Percentiles rank a stretch among this genome's conserved stretches.
Evolutionary conservation across 2,888 invertebrate species (phyloP).

Genomic region (Cactoblastis cactorum): DNA sequence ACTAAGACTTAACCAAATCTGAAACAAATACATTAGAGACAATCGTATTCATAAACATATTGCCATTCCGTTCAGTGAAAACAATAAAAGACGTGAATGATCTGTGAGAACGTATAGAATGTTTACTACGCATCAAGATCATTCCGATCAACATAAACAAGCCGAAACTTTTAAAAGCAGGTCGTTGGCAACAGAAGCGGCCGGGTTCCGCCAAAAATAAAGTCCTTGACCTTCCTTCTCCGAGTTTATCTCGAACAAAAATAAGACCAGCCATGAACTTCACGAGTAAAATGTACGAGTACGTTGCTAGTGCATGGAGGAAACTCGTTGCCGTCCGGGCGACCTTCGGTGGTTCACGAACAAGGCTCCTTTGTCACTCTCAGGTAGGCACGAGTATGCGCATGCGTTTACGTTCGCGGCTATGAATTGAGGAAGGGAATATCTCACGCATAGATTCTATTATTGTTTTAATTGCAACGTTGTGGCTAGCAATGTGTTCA

Average conservation of each 20-base stretch:
- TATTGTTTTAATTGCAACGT: neutral
- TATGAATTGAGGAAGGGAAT: constrained; percentile 33
- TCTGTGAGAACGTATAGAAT: constrained; percentile 20
- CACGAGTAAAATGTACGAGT: constrained; percentile 47
- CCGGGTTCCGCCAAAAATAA: constrained; percentile 67
- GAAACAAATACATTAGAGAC: neutral
- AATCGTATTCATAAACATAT: neutral
- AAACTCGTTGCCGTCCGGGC: constrained; percentile 58
- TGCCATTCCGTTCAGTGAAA: constrained; percentile 2
- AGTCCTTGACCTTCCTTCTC: constrained; percentile 72
- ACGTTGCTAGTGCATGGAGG: constrained; percentile 36
- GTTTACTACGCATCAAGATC: constrained; percentile 47
- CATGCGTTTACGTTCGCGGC: constrained; percentile 26
- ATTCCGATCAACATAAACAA: constrained; percentile 39
- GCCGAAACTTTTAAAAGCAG: constrained; percentile 41
- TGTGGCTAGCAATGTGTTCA: neutral
- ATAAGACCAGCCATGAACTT: constrained; percentile 75
- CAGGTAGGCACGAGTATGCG: constrained; percentile 11
- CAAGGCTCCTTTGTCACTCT: constrained; percentile 65
- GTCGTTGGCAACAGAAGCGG: constrained; percentile 55
- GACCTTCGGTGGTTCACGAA: constrained; percentile 74
- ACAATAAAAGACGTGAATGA: constrained; percentile 17
- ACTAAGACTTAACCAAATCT: neutral
- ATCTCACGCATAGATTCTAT: constrained; percentile 16
- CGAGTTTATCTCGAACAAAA: constrained; percentile 65